phyloP scores from a whole-genome alignment of 2,797 vertebrate genomes.

The Cottoperca gobio region DNA sequence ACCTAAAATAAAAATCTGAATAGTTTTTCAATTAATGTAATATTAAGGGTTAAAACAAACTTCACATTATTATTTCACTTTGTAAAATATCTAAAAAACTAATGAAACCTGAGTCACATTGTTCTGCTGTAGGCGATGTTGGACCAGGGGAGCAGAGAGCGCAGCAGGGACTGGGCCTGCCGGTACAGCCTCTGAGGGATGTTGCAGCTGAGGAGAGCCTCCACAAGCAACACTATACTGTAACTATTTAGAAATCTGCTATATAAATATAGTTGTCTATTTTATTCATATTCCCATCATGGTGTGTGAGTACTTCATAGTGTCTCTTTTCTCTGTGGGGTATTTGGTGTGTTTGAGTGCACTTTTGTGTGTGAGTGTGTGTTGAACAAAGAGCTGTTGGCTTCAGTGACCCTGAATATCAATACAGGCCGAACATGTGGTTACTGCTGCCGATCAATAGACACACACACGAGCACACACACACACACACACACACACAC shows the following conservation, averaged over 20 bases:
- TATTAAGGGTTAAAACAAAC: no score
- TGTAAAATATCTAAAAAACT: no score
- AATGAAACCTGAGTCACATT: no score
- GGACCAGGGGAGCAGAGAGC: constrained; percentile 97
- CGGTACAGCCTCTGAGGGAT: constrained; percentile 97
- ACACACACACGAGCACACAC: constrained; percentile 11
- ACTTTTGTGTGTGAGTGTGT: constrained; percentile 21
- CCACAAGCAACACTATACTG: neutral
- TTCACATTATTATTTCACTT: no score
- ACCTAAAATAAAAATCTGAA: no score
- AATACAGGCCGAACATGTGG: constrained; percentile 61
- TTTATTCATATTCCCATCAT: neutral
- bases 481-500: constrained; percentile 22
- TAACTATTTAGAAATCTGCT: neutral
- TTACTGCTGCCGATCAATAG: constrained; percentile 39
- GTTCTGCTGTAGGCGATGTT: constrained; percentile 97
- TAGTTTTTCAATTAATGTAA: no score
- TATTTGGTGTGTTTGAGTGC: neutral
- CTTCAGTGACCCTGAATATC: constrained; percentile 66
- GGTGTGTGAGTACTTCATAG: neutral
- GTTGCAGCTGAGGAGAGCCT: no score
- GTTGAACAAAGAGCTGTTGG: constrained; percentile 54
- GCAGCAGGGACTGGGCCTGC: constrained; percentile 96
- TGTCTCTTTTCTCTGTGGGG: neutral
- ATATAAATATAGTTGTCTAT: neutral